Conservation (phyloP, 2,888 invertebrate genomes). For the Leptothorax acervorum region DNA sequence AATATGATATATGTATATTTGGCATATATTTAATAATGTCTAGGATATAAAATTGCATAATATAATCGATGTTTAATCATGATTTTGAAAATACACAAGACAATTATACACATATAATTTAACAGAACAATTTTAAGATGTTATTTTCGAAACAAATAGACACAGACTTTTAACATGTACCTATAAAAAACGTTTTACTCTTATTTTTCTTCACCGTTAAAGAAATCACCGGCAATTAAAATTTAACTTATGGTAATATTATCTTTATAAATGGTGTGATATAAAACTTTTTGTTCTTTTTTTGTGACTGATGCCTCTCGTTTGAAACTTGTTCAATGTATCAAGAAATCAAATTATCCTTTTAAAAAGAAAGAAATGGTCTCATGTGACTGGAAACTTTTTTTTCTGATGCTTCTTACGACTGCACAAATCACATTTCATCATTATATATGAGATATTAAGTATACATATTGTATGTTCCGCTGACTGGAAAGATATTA, state of each 20-base stretch:
- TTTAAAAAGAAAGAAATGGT: background rate
- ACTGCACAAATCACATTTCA: slow-evolving; percentile 1
- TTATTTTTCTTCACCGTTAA: background rate
- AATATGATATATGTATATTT: background rate
- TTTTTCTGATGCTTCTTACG: background rate
- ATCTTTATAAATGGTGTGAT: background rate
- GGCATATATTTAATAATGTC: background rate
- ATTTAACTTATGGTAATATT: background rate
- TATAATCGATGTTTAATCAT: background rate
- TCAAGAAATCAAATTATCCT: background rate
- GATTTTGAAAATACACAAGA: background rate
- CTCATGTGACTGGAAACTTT: background rate
- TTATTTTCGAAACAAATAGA: background rate
- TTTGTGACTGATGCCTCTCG: background rate
- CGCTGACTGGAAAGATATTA: slow-evolving; percentile 32
- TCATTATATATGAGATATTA: slow-evolving; percentile 17
- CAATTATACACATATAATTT: background rate
- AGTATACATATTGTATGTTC: slow-evolving; percentile 2
- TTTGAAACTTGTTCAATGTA: background rate
- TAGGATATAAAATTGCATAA: background rate
- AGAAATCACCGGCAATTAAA: background rate
- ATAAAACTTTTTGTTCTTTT: background rate
- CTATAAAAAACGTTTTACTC: background rate
- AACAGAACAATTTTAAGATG: background rate
- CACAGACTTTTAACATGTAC: background rate